Base-by-base conservation (phyloP, 2,113 vertebrate genomes). In the Triplophysa tibetana region DNA sequence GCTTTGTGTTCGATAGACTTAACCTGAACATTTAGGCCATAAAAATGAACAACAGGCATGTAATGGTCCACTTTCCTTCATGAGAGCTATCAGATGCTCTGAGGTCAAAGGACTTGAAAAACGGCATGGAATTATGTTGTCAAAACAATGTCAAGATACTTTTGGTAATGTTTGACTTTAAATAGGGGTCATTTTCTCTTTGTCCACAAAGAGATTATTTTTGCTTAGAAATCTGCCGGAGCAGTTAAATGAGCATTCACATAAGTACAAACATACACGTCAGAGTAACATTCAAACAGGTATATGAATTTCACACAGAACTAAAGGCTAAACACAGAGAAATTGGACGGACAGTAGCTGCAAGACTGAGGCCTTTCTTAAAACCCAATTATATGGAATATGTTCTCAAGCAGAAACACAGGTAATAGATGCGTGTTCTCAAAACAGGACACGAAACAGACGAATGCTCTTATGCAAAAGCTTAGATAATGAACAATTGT, bases 121-220 rank as follows among this genome's bases (percentile, higher is more conserved):
- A 75, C 72, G 77, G 87, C 79, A 82, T 48, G 75, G 3, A 16
- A 70, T 84, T 88, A 89, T 38, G 19, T 90, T 92, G 89, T 87
- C 78, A 77, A 65, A 79, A 11, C 16, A 78, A 85, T 75, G 73
- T n/a, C 58, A 81, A 75, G 26, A 63, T 86, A 62, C 61, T 86
- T 86, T 62, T 69, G 81, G 60, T 70, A 45, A 67, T 14, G 72
- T 74, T 72, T 81, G 85, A 82, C 85, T 85, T 83, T 43, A 69
- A 89, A 81, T 82, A 68, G 70, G 75, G 64, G 69, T 82, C 69
- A 84, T 83, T 86, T 86, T 80, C n/a, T 69, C 79, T 33, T 73
- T 11, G 16, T 75, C 26, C 26, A 10, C 64, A 58, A 54, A 23
- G 17, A 84, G 80, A 84, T 80, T 52, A 43, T 17, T 72, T 86